Evolutionary conservation across 2,888 invertebrate genomes (phyloP), one percentile per base, ranked within the genome.

Genomic region (Lasioglossum zephyrum): DNA sequence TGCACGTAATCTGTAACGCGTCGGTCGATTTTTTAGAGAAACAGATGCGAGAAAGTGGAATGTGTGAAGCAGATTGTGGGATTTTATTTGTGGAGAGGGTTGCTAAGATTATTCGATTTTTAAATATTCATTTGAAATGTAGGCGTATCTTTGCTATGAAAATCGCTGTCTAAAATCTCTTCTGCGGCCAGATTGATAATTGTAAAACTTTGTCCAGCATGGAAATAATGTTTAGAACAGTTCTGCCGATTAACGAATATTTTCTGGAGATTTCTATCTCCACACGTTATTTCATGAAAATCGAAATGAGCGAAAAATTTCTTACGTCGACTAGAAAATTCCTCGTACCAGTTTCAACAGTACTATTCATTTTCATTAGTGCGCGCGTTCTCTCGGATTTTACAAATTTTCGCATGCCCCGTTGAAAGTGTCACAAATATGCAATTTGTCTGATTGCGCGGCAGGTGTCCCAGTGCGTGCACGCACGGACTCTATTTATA

Each of bases 41-140:
- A 70, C 70, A 70, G 70, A 70, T 70, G 70, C 13, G 70, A 41
- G n/a, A 41, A 70, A 70, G 11, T n/a, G 70, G 41, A 39, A 16
- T 31, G 6, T 22, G 69, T 0, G 18, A 31, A 4, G 63, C 63
- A 2, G 31, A 63, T 18, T 16, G 26, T n/a, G 57, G 11, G 57
- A n/a, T 57, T 57, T 57, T 53, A 53, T 11, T 57, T 57, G n/a
- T n/a, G n/a, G n/a, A 4, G 4, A 57, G 11, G n/a, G 11, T n/a
- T n/a, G 11, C n/a, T 0, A 9, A 22, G 22, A 53, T n/a, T n/a
- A n/a, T 57, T n/a, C 8, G 6, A 53, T 22, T n/a, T n/a, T 57
- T n/a, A 57, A 57, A n/a, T 11, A 57, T n/a, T 57, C 9, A n/a
- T 57, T n/a, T 57, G 2, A 2, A 8, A 22, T 9, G 8, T 22